Base-by-base conservation (phyloP, 2,113 vertebrate genomes). In the Callithrix jacchus region DNA sequence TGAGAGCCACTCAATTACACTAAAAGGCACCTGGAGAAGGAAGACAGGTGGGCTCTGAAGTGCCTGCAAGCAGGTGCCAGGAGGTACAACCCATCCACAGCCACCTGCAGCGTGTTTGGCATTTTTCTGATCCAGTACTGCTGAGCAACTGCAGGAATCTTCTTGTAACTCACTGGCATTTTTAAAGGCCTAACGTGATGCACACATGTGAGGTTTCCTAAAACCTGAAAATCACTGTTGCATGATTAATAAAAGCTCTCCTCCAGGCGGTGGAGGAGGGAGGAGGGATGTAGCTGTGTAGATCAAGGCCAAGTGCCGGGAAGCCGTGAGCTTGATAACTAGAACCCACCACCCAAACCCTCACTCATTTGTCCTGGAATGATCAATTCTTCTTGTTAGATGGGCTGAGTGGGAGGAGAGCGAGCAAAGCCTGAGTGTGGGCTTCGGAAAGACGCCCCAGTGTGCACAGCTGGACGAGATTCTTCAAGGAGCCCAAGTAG, bases 101-200 rank as follows among this genome's bases (percentile, higher is more conserved):
- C 35, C 20, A 5, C 70, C 74, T 84, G 35, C 52, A 81, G 25
- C 27, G 45, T 70, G 27, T 42, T 74, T 71, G 56, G 27, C 40
- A 85, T 87, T 83, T 87, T 84, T 91, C 71, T 89, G 73, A 47
- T 82, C 20, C 18, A 47, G 42, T 4, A 20, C n/a, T 85, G 64
- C 86, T 76, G 93, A 96, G 40, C 68, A 79, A 91, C 54, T 61
- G 88, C 21, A 52, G 85, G 74, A 91, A 84, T 74, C 93, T 85
- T 85, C n/a, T 23, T 25, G 7, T 54, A 92, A 87, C 47, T 93
- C 58, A 18, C 2, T 80, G 17, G 49, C 86, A 93, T 84, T 87
- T 94, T 90, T 92, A 95, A 97, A 96, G 85, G 88, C n/a, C 91
- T 93, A 77, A 42, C 37, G 68, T 71, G 81, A 88, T 54, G 91